Conservation (phyloP, 2,113 vertebrate genomes). For the Camelus bactrianus region DNA sequence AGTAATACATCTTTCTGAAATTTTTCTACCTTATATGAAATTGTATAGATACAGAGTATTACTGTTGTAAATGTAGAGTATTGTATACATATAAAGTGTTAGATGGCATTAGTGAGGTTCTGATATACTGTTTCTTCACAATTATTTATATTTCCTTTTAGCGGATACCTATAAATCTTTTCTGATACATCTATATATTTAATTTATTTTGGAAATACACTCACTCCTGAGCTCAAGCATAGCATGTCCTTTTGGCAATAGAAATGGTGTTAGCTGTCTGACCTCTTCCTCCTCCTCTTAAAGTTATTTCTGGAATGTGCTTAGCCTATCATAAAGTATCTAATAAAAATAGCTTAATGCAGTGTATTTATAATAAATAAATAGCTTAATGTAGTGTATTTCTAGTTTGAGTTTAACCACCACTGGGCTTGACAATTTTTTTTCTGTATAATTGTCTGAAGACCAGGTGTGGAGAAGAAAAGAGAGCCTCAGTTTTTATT, state of each 20-base stretch:
- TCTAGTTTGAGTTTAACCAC: slow-evolving; percentile 1
- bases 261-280: not conserved
- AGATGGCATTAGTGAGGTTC: not conserved
- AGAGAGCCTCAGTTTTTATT: not conserved
- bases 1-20: not conserved
- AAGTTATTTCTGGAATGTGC: slow-evolving; percentile 1
- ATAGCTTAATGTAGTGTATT: not conserved
- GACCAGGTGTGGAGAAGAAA: not conserved
- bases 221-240: not conserved
- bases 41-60: not conserved
- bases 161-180: not conserved
- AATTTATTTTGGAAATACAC: not conserved
- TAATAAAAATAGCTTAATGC: slow-evolving; percentile 2
- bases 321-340: slow-evolving; percentile 37
- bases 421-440: not conserved
- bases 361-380: not conserved
- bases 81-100: too few species aligned
- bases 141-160: not conserved
- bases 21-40: not conserved
- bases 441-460: not conserved
- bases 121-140: not conserved
- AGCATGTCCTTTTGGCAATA: not conserved
- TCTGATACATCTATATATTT: not conserved
- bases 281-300: not conserved
- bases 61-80: not conserved